Conservation (phyloP, 2,113 vertebrate genomes). For the Campylomormyrus tamandua region DNA sequence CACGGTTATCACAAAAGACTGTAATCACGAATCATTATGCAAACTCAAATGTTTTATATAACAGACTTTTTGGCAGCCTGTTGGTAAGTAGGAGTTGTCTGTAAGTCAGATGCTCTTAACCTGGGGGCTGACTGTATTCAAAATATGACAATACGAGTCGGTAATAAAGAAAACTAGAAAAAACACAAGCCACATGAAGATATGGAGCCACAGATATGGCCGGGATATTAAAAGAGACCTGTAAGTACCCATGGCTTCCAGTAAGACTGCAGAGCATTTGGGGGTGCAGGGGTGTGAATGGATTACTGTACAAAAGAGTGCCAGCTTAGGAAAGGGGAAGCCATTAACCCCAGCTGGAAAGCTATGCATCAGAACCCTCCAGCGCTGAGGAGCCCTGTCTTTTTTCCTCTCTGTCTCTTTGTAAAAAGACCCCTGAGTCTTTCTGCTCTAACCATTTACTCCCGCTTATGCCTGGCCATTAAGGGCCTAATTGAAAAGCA, state of each 20-base stretch:
- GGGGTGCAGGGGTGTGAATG: neutral
- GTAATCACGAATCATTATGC: neutral
- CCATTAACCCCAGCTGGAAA: constrained; percentile 42
- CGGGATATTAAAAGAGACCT: neutral
- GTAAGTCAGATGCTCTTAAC: neutral
- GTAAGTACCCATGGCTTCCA: constrained; percentile 24
- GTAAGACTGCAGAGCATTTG: constrained; percentile 24
- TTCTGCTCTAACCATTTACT: constrained; percentile 15
- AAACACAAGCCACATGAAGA: neutral
- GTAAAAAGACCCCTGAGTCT: constrained; percentile 37
- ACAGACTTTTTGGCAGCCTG: neutral
- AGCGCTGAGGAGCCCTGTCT: constrained; percentile 26
- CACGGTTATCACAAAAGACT: neutral
- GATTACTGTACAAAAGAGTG: constrained; percentile 10
- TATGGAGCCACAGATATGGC: neutral
- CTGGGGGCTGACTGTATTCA: neutral
- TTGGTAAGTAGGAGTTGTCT: neutral
- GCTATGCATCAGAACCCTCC: constrained; percentile 29
- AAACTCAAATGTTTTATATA: neutral
- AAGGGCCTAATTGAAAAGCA: constrained; percentile 33
- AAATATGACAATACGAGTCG: neutral
- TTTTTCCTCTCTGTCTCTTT: constrained; percentile 12
- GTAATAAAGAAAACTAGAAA: neutral
- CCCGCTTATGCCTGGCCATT: constrained; percentile 33
- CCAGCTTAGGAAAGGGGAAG: constrained; percentile 27